A percentile compares a stretch with the other conserved stretches of the same genome.
Evolutionary conservation across 2,797 vertebrate species (phyloP).

Genomic region (Squalus acanthias): DNA sequence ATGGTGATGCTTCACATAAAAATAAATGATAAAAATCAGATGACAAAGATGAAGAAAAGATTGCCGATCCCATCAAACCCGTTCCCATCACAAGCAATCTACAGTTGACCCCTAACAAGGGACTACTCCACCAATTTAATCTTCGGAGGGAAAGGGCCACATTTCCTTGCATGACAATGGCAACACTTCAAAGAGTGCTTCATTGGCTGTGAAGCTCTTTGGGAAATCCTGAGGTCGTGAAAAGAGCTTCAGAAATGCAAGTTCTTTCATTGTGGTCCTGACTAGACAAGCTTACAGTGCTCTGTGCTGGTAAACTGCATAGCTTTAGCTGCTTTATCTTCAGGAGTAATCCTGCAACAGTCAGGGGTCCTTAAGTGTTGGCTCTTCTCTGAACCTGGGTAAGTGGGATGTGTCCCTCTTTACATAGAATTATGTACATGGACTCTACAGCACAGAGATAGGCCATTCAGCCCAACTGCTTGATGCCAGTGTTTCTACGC

Average conservation of each 20-base stretch:
- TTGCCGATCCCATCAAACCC: background rate
- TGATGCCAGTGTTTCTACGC: background rate
- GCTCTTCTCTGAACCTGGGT: background rate
- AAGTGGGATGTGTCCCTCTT: background rate
- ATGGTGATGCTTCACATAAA: background rate
- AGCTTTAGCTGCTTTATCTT: background rate
- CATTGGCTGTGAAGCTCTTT: no score
- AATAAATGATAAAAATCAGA: background rate
- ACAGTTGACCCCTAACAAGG: background rate
- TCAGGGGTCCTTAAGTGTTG: background rate
- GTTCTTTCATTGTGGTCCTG: background rate
- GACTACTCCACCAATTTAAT: background rate
- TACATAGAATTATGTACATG: background rate
- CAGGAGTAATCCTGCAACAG: background rate
- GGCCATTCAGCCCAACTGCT: background rate
- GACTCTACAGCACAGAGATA: background rate
- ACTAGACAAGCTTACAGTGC: background rate
- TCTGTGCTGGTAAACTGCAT: background rate
- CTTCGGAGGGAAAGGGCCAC: background rate
- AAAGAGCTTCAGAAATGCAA: no score
- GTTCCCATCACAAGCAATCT: background rate
- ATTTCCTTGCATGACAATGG: background rate
- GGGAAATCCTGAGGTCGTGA: no score
- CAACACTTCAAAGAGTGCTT: background rate
- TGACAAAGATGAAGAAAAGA: background rate